Conservation (phyloP, 1,140 invertebrate species). For the Lasioglossum baleicum region DNA sequence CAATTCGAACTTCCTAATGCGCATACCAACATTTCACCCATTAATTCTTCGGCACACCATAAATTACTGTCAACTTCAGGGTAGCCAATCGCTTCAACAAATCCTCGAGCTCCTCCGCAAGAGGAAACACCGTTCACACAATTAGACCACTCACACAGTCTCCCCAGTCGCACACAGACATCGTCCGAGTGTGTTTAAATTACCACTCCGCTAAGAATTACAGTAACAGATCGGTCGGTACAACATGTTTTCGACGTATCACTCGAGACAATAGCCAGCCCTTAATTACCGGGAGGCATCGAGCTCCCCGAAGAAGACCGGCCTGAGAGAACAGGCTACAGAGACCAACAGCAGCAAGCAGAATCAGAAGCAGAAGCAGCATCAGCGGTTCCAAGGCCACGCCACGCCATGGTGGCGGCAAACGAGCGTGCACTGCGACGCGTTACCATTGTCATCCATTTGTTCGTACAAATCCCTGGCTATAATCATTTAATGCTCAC, state of each 20-base stretch:
- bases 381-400: background rate
- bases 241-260: background rate
- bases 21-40: no score
- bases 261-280: background rate
- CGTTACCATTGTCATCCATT: slow-evolving; percentile 71
- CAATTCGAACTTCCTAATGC: no score
- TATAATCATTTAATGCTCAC: slow-evolving; percentile 72
- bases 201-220: background rate
- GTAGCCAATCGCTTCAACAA: no score
- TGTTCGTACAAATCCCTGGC: slow-evolving; percentile 70
- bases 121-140: no score
- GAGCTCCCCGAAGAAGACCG: slow-evolving; percentile 12
- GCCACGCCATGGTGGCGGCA: slow-evolving; percentile 24
- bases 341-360: no score
- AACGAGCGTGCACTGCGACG: slow-evolving; percentile 47
- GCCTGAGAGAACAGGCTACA: slow-evolving; percentile 27
- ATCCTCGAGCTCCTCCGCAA: no score
- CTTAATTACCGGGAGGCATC: slow-evolving; percentile 38
- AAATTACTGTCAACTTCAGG: no score
- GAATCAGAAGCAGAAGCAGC: no score
- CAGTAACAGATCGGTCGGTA: background rate
- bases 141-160: no score
- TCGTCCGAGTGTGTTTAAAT: background rate
- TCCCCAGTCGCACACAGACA: no score
- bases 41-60: no score